Conservation (phyloP, 2,888 invertebrate species). For the Nemapogon koenigi region DNA sequence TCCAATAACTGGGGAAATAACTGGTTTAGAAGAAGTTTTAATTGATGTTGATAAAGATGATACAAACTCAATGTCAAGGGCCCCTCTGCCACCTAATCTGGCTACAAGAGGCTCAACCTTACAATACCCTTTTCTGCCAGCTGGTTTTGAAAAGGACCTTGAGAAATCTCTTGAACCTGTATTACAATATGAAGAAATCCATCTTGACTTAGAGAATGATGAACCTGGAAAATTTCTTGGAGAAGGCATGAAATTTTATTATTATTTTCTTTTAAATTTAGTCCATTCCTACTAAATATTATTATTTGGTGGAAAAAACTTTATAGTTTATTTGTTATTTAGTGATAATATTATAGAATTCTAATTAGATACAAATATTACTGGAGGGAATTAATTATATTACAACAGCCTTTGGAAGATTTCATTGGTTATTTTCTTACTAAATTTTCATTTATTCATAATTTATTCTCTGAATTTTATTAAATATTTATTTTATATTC, state of each 20-base stretch:
- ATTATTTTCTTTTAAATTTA: constrained; percentile 6
- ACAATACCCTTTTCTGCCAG: constrained; percentile 89
- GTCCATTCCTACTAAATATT: too few relatives aligned
- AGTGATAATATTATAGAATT: too few relatives aligned
- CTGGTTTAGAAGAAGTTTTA: constrained; percentile 65
- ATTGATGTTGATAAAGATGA: constrained; percentile 50
- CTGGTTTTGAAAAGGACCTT: constrained; percentile 72
- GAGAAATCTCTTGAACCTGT: constrained; percentile 45
- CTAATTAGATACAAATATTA: too few relatives aligned
- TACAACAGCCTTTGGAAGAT: too few relatives aligned
- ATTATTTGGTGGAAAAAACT: too few relatives aligned
- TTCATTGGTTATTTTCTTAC: too few relatives aligned
- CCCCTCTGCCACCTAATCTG: constrained; percentile 75
- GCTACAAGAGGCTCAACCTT: constrained; percentile 78
- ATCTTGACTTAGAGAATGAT: constrained; percentile 43
- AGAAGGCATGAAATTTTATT: constrained; percentile 34
- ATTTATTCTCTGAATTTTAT: too few relatives aligned
- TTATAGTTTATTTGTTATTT: too few relatives aligned
- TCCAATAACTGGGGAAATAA: constrained; percentile 76
- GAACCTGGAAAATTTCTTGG: constrained; percentile 53
- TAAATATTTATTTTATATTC: too few relatives aligned
- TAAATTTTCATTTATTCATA: too few relatives aligned
- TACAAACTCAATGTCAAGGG: constrained; percentile 74
- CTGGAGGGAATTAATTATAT: too few relatives aligned
- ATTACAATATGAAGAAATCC: constrained; percentile 34